Evolutionary conservation across 2,888 invertebrate genomes (phyloP).

Genomic region (Drosophila melanosoma): DNA sequence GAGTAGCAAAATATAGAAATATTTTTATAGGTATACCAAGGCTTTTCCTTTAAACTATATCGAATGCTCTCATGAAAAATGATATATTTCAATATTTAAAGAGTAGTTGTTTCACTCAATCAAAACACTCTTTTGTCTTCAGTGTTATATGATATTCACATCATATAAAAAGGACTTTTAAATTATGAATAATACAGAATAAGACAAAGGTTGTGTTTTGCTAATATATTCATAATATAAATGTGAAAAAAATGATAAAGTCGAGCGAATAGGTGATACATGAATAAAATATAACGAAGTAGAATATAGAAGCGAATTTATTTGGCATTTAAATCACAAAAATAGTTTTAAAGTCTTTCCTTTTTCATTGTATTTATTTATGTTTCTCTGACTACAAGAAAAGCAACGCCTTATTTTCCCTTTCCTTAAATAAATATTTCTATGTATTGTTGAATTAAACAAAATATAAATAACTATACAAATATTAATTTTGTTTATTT

Average conservation of each 20-base stretch:
- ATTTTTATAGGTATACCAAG: not conserved
- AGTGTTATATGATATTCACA: not conserved
- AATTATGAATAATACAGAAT: not conserved
- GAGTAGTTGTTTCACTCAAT: not conserved
- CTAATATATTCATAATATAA: not conserved
- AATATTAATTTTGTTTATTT: not conserved
- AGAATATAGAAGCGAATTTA: not conserved
- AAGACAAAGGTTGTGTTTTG: not conserved
- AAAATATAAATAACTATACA: not conserved
- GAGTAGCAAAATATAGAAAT: not conserved
- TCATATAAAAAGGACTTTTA: not conserved
- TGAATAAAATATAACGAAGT: not conserved
- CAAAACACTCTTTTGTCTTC: not conserved
- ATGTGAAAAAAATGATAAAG: not conserved
- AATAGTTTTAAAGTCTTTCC: not conserved
- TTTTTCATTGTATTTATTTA: not conserved
- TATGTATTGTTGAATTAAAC: not conserved
- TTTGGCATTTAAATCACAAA: not conserved
- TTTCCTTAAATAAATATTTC: not conserved
- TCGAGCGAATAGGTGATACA: not conserved
- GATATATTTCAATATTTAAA: rapidly evolving
- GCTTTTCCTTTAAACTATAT: not conserved
- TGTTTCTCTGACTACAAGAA: no score
- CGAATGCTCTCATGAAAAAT: not conserved
- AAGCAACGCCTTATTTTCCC: not conserved